Evolutionary conservation across 1,140 invertebrate species (phyloP), one percentile per base, ranked within the genome.

Genomic region (Pseudomyrmex dendroicus): DNA sequence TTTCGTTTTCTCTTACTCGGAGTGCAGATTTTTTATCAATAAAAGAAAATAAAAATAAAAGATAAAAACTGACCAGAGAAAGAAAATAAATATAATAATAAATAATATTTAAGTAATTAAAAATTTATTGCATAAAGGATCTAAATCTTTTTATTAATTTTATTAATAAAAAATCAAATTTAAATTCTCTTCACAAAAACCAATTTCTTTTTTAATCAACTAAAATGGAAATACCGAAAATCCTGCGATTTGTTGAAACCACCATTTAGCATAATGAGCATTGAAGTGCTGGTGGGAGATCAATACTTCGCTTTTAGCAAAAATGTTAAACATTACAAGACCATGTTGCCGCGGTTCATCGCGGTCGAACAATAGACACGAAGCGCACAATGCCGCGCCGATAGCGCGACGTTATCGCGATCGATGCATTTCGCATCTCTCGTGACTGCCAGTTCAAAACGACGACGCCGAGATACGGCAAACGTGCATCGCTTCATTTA

Each of bases 301-400:
- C 35, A 7, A 35, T 35, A 35, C 35, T 35, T 35, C 5, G 35
- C 13, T 17, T 48, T 35, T 9, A 15, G 56, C 72, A 44, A 35
- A 9, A 57, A 62, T 46, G 56, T 78, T 78, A 70, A 78, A 70
- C 35, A 56, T n/a, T n/a, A 4, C 5, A 9, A 78, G 64, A 59
- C 48, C 54, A 48, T 35, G 35, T 46, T 63, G 62, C 52, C 12
- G 10, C 64, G 44, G 52, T 46, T 46, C 20, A 9, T 35, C n/a
- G 66, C 54, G 54, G 59, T 80, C 35, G 66, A 15, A 80, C 46
- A 80, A 80, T 70, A 57, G 66, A n/a, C n/a, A 22, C 76, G 46
- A 17, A 17, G 70, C 20, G 12, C 44, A 70, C 54, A 70, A 78
- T 59, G 64, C 74, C 5, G 48, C 35, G 74, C 64, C 17, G 52